Conservation (phyloP, 2,113 vertebrate species). For the Sinocyclocheilus maitianheensis region DNA sequence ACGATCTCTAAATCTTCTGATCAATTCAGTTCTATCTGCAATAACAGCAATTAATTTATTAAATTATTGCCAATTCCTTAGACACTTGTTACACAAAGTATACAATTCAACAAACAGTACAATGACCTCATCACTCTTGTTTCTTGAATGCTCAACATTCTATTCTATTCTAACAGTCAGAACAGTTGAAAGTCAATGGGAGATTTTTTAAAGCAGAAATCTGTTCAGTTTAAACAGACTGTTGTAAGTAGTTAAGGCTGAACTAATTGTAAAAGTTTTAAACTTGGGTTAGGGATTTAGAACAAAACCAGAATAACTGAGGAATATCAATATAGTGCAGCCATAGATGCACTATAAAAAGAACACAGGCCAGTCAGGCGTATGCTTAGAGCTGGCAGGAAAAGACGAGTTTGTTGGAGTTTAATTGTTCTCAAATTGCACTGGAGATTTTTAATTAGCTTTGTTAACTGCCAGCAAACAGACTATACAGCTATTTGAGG, state of each 20-base stretch:
- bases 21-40: too few relatives aligned
- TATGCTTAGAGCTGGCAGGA: constrained; percentile 15
- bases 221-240: neutral
- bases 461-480: constrained; percentile 11
- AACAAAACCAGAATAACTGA: neutral
- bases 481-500: constrained; percentile 35
- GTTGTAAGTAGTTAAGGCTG: neutral
- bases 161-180: neutral
- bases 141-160: neutral
- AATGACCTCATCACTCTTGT: neutral
- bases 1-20: too few relatives aligned
- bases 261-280: neutral
- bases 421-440: constrained; percentile 28
- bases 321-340: neutral
- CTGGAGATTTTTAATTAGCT: constrained; percentile 1
- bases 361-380: neutral
- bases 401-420: neutral
- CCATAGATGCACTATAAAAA: constrained; percentile 3
- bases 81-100: too few relatives aligned
- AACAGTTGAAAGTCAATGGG: neutral
- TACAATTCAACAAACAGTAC: neutral
- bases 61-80: too few relatives aligned
- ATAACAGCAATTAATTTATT: too few relatives aligned
- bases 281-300: neutral
- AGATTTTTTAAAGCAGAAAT: neutral